Evolutionary conservation across 2,797 vertebrate genomes (phyloP), one percentile per base, ranked within the genome.

Genomic region (Lemur catta): DNA sequence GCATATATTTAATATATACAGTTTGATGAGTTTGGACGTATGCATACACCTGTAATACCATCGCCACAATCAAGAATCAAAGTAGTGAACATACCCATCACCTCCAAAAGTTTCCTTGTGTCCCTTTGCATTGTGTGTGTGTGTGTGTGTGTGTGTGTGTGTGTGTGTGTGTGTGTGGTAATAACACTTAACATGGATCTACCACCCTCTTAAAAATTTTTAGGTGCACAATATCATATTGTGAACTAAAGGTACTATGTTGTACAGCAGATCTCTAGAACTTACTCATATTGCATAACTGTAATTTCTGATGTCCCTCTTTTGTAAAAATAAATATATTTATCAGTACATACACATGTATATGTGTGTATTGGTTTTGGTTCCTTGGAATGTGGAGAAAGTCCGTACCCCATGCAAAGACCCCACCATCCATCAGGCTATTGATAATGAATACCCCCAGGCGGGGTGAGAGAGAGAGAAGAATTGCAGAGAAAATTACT

Each of bases 271-370:
- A 89, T 28, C 26, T 80, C 57, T 75, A 79, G 46, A 78, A 65
- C n/a, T 9, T 46, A 59, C 0, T 80, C 17, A 38, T 14, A 28
- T 50, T 67, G 52, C 15, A 7, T 38, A 78, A 35, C 41, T 81
- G 13, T 76, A 57, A 92, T 65, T 79, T 78, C 30, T 10, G 14
- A 38, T 59, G 6, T 28, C 43, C 75, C 35, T 1, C 33, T 80
- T 92, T 43, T 41, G 5, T 87, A 63, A 89, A 80, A 65, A 43
- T 69, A 93, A 90, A 76, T 12, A 71, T 10, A 33, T 59, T 35
- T 88, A 63, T 81, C 35, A 59, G 50, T 26, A 84, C 50, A 41
- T 4, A 11, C 7, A 22, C 48, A 30, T 35, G 38, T 11, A 48
- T 67, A 18, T 33, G 33, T 46, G 48, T 33, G 15, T 15, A 22